phyloP scores from a whole-genome alignment of 2,888 invertebrate genomes.

The Poecilus cupreus region DNA sequence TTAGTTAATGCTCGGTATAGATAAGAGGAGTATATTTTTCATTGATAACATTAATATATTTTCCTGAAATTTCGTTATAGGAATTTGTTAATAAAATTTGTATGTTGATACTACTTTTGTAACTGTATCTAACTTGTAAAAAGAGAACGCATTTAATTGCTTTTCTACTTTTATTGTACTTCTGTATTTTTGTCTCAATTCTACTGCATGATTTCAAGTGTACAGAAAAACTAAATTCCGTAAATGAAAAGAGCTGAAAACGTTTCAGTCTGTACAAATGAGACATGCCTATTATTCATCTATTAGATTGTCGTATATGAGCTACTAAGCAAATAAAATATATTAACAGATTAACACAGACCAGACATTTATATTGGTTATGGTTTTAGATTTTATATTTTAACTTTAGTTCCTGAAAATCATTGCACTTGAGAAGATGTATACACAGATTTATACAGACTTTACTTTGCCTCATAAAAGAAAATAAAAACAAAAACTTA shows the following conservation, averaged over 20 bases:
- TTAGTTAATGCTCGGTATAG: background rate
- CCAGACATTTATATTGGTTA: slow-evolving; percentile 41
- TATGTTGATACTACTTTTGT: slow-evolving; percentile 18
- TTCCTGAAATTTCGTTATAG: slow-evolving; percentile 37
- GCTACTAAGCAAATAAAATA: slow-evolving; percentile 50
- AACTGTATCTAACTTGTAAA: slow-evolving; percentile 47
- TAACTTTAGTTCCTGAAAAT: slow-evolving; percentile 41
- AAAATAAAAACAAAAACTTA: slow-evolving; percentile 10
- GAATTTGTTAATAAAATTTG: slow-evolving; percentile 39
- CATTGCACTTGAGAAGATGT: slow-evolving; percentile 48
- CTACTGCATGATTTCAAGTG: slow-evolving; percentile 31
- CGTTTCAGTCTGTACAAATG: slow-evolving; percentile 46
- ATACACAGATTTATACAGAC: slow-evolving; percentile 22
- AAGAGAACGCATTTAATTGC: slow-evolving; percentile 47
- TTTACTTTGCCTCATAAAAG: slow-evolving; percentile 13
- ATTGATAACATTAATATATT: slow-evolving; percentile 44
- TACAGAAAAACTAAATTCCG: slow-evolving; percentile 4
- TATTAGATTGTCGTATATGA: slow-evolving; percentile 51
- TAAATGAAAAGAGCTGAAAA: background rate
- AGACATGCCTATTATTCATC: slow-evolving; percentile 30
- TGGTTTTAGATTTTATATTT: background rate
- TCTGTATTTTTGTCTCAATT: slow-evolving; percentile 34
- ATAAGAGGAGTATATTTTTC: slow-evolving; percentile 32
- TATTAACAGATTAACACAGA: slow-evolving; percentile 25
- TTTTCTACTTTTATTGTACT: slow-evolving; percentile 50